Base-by-base conservation (phyloP, 2,888 invertebrate genomes). In the Zygothrica quintamaculata region DNA sequence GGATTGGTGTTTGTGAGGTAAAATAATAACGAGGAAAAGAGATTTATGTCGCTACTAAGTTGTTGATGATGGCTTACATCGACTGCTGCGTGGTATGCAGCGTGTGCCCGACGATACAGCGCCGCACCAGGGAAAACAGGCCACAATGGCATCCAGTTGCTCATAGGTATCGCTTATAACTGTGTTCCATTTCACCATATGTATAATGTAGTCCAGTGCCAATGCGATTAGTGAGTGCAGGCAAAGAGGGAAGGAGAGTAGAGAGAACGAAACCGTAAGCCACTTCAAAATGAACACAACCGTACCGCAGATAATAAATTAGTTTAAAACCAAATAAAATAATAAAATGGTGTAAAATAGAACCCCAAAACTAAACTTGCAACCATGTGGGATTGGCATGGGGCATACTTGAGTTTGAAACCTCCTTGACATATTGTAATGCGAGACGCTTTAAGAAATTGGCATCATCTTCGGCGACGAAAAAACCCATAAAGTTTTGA, bases 401-500 rank as follows among this genome's bases (percentile, higher is more conserved):
- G 33, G 92, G 77, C 94, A 93, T 92, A 95, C 95, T 94, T 87
- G 94, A 93, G 85, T 94, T 93, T 46, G 95, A 94, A 11, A 96
- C 94, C 92, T 96, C 95, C 90, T 95, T 95, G 25, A 95, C 95
- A 92, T 95, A 96, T 87, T 95, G 94, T 77, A 95, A 92, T 1
- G 96, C 95, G 74, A 97, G 92, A 73, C 94, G 93, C 89, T 95
- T 95, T 56, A 97, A 92, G 89, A 95, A 95, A 74, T 95, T 95
- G 0, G 96, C 96, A 91, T 96, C 95, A 68, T 95, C 93, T 76
- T 97, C 96, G 9, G 95, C 94, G 1, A 97, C 94, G 91, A 97
- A 97, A 44, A 97, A 93, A 0, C 97, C 98, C 95, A 98, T 96
- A 89, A 97, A 98, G 90, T 97, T 97, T 12, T 94, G 95, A 22